phyloP scores from a whole-genome alignment of 2,113 vertebrate genomes.

The Mustela lutreola region DNA sequence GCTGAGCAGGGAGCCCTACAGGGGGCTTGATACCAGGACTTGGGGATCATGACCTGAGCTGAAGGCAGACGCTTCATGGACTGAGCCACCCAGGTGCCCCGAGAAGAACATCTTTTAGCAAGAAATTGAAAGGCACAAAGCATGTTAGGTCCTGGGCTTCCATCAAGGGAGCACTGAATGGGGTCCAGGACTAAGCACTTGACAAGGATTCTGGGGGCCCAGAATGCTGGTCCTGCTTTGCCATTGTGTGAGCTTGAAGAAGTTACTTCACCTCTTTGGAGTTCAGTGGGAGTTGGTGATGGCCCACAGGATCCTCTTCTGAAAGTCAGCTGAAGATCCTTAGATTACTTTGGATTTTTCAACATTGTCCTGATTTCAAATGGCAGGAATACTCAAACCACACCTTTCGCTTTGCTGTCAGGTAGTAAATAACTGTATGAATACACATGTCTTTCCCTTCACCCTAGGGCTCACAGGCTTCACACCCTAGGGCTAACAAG shows the following conservation, averaged over 20 bases:
- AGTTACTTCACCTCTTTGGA: neutral
- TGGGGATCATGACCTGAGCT: no score
- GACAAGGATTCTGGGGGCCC: neutral
- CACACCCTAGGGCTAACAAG: neutral
- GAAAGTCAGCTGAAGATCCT: neutral
- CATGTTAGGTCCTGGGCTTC: neutral
- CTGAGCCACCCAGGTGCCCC: no score
- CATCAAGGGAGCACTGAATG: neutral
- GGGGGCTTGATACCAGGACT: no score
- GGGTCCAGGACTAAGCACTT: neutral
- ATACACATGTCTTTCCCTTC: neutral
- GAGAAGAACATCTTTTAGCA: neutral
- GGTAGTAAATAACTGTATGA: constrained; percentile 11
- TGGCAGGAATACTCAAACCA: constrained; percentile 21
- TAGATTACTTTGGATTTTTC: constrained; percentile 43
- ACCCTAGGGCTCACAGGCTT: no score
- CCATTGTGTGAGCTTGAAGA: neutral
- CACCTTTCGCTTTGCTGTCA: constrained; percentile 1
- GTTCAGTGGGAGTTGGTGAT: neutral
- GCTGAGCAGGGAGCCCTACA: no score
- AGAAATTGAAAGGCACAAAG: neutral
- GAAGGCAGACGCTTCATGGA: no score
- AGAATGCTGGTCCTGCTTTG: neutral
- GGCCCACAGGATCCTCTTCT: neutral
- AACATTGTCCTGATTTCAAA: neutral